phyloP scores from a whole-genome alignment of 2,113 vertebrate genomes.

The Machaerirhynchus nigripectus region DNA sequence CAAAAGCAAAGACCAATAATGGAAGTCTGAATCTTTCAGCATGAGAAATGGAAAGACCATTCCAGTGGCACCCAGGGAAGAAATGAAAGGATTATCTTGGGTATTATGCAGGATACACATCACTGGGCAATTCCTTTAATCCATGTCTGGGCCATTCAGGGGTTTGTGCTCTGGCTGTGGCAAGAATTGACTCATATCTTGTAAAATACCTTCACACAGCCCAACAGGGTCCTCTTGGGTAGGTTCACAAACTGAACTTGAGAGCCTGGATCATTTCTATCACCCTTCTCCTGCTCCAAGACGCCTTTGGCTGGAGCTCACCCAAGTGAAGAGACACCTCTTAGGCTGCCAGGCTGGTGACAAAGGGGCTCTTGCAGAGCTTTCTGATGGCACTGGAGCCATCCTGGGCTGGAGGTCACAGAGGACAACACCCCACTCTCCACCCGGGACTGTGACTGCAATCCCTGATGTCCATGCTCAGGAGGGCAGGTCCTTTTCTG shows the following conservation, averaged over 20 bases:
- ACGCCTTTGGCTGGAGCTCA: not conserved
- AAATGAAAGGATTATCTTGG: not conserved
- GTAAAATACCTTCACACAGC: not conserved
- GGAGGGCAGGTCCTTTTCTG: not conserved
- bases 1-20: not conserved
- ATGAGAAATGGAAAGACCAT: not conserved
- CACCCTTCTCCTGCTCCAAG: not conserved
- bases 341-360: not conserved
- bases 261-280: not conserved
- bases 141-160: not conserved
- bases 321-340: not conserved
- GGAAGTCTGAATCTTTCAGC: not conserved
- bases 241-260: not conserved
- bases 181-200: not conserved
- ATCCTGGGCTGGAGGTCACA: not conserved
- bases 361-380: not conserved
- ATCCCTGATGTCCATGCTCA: not conserved
- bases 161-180: not conserved
- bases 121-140: not conserved
- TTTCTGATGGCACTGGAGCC: not conserved
- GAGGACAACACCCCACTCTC: not conserved
- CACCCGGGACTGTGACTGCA: not conserved
- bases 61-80: not conserved
- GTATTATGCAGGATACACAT: too few species aligned
- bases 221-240: accelerated